Conservation (phyloP, 2,797 vertebrate species). For the Helarctos malayanus region DNA sequence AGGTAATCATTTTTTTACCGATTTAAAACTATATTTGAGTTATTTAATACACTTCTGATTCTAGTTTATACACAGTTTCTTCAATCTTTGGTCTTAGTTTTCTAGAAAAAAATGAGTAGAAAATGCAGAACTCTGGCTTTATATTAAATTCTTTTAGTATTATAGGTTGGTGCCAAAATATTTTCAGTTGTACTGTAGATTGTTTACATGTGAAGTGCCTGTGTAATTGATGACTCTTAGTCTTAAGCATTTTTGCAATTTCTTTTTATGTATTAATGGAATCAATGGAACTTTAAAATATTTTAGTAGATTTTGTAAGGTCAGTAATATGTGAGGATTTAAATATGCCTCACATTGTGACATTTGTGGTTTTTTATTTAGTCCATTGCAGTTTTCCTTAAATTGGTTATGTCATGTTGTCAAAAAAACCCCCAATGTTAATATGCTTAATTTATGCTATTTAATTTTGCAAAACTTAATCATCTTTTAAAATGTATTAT, state of each 20-base stretch:
- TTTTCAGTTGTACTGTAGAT: slow-evolving; percentile 92
- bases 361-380: slow-evolving; percentile 89
- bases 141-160: slow-evolving; percentile 87
- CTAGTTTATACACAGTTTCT: slow-evolving; percentile 86
- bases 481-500: slow-evolving; percentile 87
- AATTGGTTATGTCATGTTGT: slow-evolving; percentile 88
- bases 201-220: slow-evolving; percentile 95
- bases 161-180: slow-evolving; percentile 92
- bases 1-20: slow-evolving; percentile 79
- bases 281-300: slow-evolving; percentile 87
- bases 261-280: slow-evolving; percentile 89
- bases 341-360: slow-evolving; percentile 88
- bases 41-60: slow-evolving; percentile 87
- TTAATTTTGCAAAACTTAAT: slow-evolving; percentile 90
- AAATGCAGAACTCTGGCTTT: slow-evolving; percentile 77
- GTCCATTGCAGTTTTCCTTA: slow-evolving; percentile 85
- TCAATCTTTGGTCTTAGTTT: slow-evolving; percentile 88
- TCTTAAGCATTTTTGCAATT: slow-evolving; percentile 90
- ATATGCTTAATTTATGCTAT: slow-evolving; percentile 92
- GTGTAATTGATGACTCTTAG: slow-evolving; percentile 91
- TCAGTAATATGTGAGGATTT: slow-evolving; percentile 87
- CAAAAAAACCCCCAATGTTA: slow-evolving; percentile 86
- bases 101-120: slow-evolving; percentile 81
- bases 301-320: slow-evolving; percentile 90
- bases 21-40: slow-evolving; percentile 82